phyloP scores from a whole-genome alignment of 64 coral and sea anemone genomes.

The Montipora cactus region DNA sequence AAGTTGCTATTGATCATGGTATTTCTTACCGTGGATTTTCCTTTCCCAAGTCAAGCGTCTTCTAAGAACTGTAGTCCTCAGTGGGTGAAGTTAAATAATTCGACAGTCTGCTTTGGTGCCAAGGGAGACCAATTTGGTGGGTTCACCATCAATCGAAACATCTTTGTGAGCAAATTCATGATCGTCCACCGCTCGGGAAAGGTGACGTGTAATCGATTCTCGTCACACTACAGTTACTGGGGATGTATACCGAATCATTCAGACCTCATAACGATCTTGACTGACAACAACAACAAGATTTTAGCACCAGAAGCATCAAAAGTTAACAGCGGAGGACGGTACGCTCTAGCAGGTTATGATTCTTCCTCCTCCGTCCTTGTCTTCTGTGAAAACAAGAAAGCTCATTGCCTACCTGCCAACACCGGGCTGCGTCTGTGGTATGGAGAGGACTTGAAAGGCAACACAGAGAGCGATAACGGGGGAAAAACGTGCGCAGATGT shows the following conservation, averaged over 20 bases:
- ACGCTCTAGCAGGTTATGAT: neutral
- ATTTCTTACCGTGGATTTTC: too few species aligned
- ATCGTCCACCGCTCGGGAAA: neutral
- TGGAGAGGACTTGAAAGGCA: slow-evolving; percentile 20
- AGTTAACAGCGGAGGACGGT: neutral
- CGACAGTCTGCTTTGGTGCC: too few species aligned
- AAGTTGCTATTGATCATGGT: too few species aligned
- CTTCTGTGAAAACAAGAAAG: neutral
- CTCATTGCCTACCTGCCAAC: neutral
- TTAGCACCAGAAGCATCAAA: neutral
- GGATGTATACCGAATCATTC: neutral
- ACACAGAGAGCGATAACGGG: neutral
- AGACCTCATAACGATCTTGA: neutral
- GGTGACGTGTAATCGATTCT: neutral
- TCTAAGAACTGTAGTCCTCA: too few species aligned
- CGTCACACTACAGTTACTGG: neutral
- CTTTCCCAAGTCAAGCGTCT: too few species aligned
- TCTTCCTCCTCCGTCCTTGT: neutral
- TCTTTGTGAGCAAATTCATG: too few species aligned
- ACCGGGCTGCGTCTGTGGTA: slow-evolving; percentile 22
- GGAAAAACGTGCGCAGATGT: neutral
- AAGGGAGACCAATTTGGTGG: too few species aligned
- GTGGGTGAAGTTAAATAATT: too few species aligned
- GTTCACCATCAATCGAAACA: too few species aligned
- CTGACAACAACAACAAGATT: slow-evolving; percentile 7